Evolutionary conservation across 2,888 invertebrate genomes (phyloP), one percentile per base, ranked within the genome.

Genomic region (Sphaerophoria rueppellii): DNA sequence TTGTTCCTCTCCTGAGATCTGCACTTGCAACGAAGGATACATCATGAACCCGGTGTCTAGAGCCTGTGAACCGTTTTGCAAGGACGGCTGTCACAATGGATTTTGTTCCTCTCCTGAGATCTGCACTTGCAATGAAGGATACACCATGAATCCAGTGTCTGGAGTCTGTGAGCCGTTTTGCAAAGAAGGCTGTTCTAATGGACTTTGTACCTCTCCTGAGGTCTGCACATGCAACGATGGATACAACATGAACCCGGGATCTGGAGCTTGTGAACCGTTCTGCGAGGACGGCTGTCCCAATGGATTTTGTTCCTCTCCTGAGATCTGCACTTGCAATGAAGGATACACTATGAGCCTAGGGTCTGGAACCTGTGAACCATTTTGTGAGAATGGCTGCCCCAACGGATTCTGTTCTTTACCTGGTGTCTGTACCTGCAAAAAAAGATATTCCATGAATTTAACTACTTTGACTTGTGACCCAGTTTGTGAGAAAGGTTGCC

Each of bases 351-450:
- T 35, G 58, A 54, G 76, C 16, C n/a, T 24, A 0, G 12, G 11
- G 0, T 52, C 35, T 4, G 92, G 93, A 40, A 88, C 91, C n/a
- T 95, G 95, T 88, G 90, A 94, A 2, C 88, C 91, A 4, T 86
- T 88, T 60, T 92, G 93, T 77, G 40, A 67, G 12, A 40, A 67
- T n/a, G 72, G 76, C 11, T 89, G 89, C 73, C 75, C 58, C 3
- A 93, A 93, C 70, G 94, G 94, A 35, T 91, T 91, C 55, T 94
- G 94, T 88, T 92, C 93, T 0, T 93, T 92, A 0, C 93, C 94
- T 0, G 93, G 93, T 82, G 89, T 91, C 0, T 94, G 95, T 89
- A 90, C 90, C 14, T 94, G 94, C 87, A 89, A 90, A 16, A 88
- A 90, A 6, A 94, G 94, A 0, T 94, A 91, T 87, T 89, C 89